Conservation (phyloP, 2,113 vertebrate species). For the Toxostoma redivivum region DNA sequence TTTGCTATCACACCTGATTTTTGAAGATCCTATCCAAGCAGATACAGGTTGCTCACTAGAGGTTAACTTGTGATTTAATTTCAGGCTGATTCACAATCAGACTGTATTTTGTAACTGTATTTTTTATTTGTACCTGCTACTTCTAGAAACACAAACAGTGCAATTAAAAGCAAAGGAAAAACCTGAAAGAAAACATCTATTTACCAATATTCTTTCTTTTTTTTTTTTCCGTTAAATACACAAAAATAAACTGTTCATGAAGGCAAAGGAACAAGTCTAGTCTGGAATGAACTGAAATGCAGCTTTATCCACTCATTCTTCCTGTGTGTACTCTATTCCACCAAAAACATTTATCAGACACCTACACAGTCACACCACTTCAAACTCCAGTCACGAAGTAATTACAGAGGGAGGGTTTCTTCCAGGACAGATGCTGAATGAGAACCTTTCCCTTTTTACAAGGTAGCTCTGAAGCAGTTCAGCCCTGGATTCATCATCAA, state of each 20-base stretch:
- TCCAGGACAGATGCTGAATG: neutral
- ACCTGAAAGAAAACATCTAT: neutral
- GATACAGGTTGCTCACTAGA: neutral
- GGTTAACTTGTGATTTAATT: neutral
- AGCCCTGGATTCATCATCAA: neutral
- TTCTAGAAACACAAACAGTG: neutral
- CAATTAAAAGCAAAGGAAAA: neutral
- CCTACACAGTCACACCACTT: neutral
- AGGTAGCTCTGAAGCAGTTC: neutral
- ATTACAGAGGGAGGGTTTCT: neutral
- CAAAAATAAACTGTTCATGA: neutral
- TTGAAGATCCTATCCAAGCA: neutral
- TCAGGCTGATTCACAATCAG: neutral
- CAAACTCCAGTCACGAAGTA: neutral
- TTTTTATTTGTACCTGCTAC: neutral
- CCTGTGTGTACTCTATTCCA: neutral
- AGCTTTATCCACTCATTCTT: neutral
- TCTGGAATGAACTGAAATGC: neutral
- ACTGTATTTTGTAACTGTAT: neutral
- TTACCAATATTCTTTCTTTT: neutral
- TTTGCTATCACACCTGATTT: neutral
- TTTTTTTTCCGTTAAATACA: neutral
- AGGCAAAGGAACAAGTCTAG: neutral
- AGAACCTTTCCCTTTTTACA: neutral
- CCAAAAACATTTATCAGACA: neutral